Evolutionary conservation across 1,140 invertebrate species (phyloP), one percentile per base, ranked within the genome.

Genomic region (Drosophila sucinea): DNA sequence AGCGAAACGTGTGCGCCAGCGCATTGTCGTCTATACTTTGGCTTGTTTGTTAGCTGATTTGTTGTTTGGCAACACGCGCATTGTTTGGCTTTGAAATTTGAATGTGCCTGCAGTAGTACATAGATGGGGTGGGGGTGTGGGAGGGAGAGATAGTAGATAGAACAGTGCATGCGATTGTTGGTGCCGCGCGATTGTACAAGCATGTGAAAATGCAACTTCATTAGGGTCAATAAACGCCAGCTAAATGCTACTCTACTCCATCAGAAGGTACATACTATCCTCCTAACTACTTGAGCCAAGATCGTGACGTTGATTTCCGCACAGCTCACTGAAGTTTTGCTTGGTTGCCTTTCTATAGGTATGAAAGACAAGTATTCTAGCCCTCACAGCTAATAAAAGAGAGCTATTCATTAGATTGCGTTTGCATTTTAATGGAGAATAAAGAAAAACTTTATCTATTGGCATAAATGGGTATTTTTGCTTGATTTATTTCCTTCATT

Each of bases 171-270:
- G 32, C 56, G 32, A 58, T 58, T 58, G 56, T 57, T 57, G 29
- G 4, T 30, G 55, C 11, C 33, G 33, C 33, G 33, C 33, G 29
- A 7, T 17, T 17, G 17, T 33, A 25, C 25, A 38, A 51, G 55
- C 38, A 68, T 73, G 70, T 61, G 44, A 51, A 51, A 51, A 27
- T 51, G 73, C 67, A 75, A 74, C 78, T 80, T 83, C 70, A 89
- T 87, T 84, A 89, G 84, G 85, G 80, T 89, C 85, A 89, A 89
- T 89, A 84, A 89, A 89, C 84, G 83, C 80, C 66, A 87, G 54
- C 56, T 35, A 75, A 76, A 67, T 76, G 32, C 71, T 58, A 47
- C 55, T 17, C 17, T 17, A 17, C 17, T 17, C 17, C 17, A 17
- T 17, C 17, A 17, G 17, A 11, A 65, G 23, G 55, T 41, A 17